Base-by-base conservation (phyloP, 2,888 invertebrate genomes). In the Didymodactylos carnosus region DNA sequence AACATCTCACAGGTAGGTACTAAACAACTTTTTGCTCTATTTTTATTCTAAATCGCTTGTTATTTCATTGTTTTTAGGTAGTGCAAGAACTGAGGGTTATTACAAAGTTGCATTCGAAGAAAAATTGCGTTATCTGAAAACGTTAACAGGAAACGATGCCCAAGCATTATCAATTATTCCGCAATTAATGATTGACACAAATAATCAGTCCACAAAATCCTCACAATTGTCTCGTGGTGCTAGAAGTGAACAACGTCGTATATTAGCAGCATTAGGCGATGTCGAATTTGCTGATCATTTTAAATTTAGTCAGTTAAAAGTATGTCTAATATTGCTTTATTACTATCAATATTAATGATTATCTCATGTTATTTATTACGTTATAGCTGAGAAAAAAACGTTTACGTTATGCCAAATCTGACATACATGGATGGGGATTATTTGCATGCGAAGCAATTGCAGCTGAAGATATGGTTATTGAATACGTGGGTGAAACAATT, bases 401-500 rank as follows among this genome's bases (percentile, higher is more conserved):
- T 27, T 72, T 74, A 19, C 53, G 62, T 5, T 74, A 74, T 69
- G 70, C 62, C 19, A 71, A 74, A 69, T 71, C 75, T 39, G 74
- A 71, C 49, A 73, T 75, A 23, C 75, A 75, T 71, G 71, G 41
- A 25, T 72, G 74, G 74, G 75, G 75, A 8, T 49, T 75, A 27
- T 75, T 75, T 39, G 72, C 75, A 16, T 29, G 71, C 27, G 75
- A 72, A 35, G 41, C 69, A 8, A 75, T 75, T 35, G 72, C 39
- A 25, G 41, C 72, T 0, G 97, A 98, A 84, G 97, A 98, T 86
- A 97, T 98, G 97, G 97, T 95, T 77, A 95, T 99, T 77, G 98
- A 99, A 84, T 99, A 99, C 85, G 95, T 98, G 71, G 98, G 98
- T 0, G 94, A 97, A 78, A 91, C 91, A 88, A 88, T 95, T 76